These are phyloP conservation scores for Alauda arvensis DNA, from an alignment of 2,797 vertebrate genomes.

Conservation along the genomic window DNA sequence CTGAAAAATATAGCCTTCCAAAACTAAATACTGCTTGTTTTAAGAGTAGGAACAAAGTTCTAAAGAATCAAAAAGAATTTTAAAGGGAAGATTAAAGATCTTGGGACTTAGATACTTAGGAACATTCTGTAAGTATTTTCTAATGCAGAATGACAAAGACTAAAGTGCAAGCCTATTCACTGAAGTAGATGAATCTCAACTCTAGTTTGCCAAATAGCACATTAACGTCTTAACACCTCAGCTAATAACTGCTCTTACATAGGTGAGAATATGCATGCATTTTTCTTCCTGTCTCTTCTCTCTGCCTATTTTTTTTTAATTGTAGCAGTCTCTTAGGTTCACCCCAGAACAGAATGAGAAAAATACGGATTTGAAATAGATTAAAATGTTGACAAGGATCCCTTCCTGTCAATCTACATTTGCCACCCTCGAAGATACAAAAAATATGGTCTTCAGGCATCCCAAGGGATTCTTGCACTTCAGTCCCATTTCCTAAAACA, in stretches of 20 bases:
- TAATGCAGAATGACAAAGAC: not conserved
- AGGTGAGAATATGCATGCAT: not conserved
- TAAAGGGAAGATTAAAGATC: not conserved
- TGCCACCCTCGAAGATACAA: not conserved
- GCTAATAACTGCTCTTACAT: not conserved
- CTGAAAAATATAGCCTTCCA: not conserved
- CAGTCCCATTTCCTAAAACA: not conserved
- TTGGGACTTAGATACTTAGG: not conserved
- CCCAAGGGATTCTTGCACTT: not conserved
- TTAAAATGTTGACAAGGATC: not conserved
- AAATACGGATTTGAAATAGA: not conserved
- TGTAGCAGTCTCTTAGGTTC: not conserved
- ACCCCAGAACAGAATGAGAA: not conserved
- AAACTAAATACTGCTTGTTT: not conserved
- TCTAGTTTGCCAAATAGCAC: not conserved
- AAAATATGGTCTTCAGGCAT: not conserved
- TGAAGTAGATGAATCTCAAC: not conserved
- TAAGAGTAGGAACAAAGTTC: not conserved
- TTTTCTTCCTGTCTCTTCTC: not conserved
- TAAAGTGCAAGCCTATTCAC: not conserved
- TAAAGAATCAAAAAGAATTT: not conserved
- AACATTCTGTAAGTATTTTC: not conserved
- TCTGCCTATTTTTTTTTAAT: not conserved
- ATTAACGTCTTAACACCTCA: not conserved
- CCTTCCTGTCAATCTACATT: not conserved